Percentiles rank a stretch among this genome's conserved stretches.
Evolutionary conservation across 2,888 invertebrate species (phyloP).

Genomic region (Drosophila infuscata): DNA sequence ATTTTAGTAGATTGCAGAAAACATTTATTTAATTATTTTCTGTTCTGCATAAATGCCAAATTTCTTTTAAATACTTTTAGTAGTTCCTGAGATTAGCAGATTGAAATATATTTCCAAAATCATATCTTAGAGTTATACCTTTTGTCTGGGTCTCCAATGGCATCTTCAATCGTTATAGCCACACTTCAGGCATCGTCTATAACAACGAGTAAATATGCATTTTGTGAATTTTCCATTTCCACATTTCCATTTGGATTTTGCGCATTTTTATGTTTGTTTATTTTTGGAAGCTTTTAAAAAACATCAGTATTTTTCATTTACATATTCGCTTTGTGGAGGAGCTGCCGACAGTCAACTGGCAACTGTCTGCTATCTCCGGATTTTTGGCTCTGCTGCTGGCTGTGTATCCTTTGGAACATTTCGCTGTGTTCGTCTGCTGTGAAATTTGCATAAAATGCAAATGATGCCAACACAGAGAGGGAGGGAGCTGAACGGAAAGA

Average conservation of each 20-base stretch:
- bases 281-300: constrained; percentile 79
- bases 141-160: constrained; percentile 1
- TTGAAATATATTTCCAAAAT: neutral
- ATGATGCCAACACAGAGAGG: constrained; percentile 71
- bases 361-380: constrained; percentile 13
- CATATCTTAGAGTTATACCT: neutral
- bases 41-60: neutral
- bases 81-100: neutral
- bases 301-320: constrained; percentile 79
- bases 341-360: constrained; percentile 11
- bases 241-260: constrained; percentile 61
- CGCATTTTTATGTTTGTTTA: constrained; percentile 79
- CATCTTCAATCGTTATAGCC: constrained; percentile 13
- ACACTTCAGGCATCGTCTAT: constrained; percentile 41
- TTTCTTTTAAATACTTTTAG: neutral
- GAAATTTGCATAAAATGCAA: constrained; percentile 84
- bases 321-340: constrained; percentile 76
- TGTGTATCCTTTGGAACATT: constrained; percentile 69
- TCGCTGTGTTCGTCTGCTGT: constrained; percentile 65
- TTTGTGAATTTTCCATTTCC: constrained; percentile 62
- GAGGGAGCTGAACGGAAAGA: constrained; percentile 5
- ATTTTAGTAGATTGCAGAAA: neutral
- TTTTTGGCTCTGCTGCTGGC: constrained; percentile 12
- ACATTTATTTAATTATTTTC: neutral
- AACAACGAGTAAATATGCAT: constrained; percentile 72